phyloP scores from a whole-genome alignment of 2,113 vertebrate genomes.

The Charadrius vociferus region DNA sequence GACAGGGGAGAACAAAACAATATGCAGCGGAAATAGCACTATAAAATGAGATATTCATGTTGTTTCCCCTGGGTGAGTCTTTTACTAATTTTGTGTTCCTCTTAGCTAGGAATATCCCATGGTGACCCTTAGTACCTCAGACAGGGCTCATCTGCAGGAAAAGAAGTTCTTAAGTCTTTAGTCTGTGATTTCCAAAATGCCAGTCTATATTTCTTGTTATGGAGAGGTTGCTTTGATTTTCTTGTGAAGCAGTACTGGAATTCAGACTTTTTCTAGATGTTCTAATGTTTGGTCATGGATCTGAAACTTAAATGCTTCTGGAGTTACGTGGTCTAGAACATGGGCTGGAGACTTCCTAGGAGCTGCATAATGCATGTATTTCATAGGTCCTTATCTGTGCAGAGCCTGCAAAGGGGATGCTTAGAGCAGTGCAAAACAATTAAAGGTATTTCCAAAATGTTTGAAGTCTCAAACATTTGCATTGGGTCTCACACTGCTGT shows the following conservation, averaged over 20 bases:
- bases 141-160: background rate
- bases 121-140: background rate
- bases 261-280: background rate
- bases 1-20: background rate
- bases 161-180: background rate
- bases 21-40: background rate
- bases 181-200: background rate
- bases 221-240: background rate
- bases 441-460: background rate
- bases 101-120: background rate
- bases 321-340: background rate
- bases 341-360: background rate
- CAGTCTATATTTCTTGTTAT: background rate
- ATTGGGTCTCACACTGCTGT: background rate
- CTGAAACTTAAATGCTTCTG: background rate
- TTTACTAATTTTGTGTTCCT: background rate
- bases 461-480: background rate
- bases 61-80: background rate
- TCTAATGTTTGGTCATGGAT: background rate
- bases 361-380: background rate
- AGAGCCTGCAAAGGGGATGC: background rate
- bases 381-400: background rate
- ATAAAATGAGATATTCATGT: background rate
- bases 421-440: background rate
- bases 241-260: background rate